Conservation (phyloP, 2,888 invertebrate species). For the Drosophila testacea region DNA sequence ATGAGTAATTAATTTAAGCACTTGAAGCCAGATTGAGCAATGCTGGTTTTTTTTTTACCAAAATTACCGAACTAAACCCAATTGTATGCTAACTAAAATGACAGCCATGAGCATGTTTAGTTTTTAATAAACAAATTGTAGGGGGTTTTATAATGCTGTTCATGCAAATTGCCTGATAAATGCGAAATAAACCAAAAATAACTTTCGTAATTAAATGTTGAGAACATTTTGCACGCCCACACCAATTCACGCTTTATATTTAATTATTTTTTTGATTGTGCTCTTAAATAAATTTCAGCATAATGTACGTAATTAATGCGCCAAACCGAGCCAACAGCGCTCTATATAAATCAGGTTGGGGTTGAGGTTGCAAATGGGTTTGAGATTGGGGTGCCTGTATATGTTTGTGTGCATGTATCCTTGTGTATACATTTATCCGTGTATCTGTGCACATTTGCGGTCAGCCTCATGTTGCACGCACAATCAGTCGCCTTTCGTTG, state of each 20-base stretch:
- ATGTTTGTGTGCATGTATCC: conserved; percentile 1
- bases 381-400: neutral
- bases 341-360: conserved; percentile 56
- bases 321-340: conserved; percentile 36
- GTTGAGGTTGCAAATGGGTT: neutral
- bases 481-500: conserved; percentile 68
- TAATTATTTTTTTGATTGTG: conserved; percentile 32
- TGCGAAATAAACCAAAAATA: conserved; percentile 41
- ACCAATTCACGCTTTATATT: conserved; percentile 28
- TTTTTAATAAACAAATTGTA: conserved; percentile 46
- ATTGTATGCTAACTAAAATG: neutral
- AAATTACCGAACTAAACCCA: neutral
- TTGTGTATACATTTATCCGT: conserved; percentile 8
- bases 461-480: conserved; percentile 74
- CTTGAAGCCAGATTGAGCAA: neutral
- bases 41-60: neutral
- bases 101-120: conserved; percentile 31
- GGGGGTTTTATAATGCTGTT: neutral
- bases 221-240: conserved; percentile 46
- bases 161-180: conserved; percentile 18
- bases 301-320: conserved; percentile 76
- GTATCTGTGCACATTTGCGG: conserved; percentile 62
- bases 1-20: neutral
- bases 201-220: conserved; percentile 65
- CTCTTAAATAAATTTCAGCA: conserved; percentile 71